Evolutionary conservation across 2,797 vertebrate species (phyloP), one percentile per base, ranked within the genome.

Genomic region (Myotis myotis): DNA sequence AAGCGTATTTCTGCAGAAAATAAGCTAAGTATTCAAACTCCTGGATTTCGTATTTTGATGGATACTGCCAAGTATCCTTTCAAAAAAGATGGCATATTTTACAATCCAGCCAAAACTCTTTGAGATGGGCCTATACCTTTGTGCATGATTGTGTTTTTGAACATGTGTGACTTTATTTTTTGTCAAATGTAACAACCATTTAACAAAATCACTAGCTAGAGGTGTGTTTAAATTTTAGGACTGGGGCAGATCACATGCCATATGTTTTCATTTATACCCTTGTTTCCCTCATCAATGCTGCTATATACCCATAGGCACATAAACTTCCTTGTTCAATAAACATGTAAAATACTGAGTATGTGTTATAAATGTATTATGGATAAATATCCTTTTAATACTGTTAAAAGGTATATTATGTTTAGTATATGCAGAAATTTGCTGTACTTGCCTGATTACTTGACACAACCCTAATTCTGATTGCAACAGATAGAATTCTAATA

Each of bases 31-130:
- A 19, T 66, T 60, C 8, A 2, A 86, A 92, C 20, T 44, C 6
- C 10, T 89, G 38, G 13, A 5, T 87, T 91, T 92, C 89, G 11
- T 41, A 33, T 82, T 93, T 90, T 88, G 38, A 92, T 72, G 16
- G 25, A 30, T 36, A 57, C 2, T 83, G 2, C 15, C 22, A 64
- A 16, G 70, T 74, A 49, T 38, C 30, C 13, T 15, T 96, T 3
- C 41, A 71, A 70, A 93, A 93, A 88, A 74, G 11, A 55, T 49
- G 84, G 6, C 16, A 23, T 3, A 28, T 3, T 41, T 55, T 75
- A 47, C 0, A 55, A 30, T 80, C 1, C 2, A 85, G 8, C 6
- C 53, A 68, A 49, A 85, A 82, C 7, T 76, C 28, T 71, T 2
- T 25, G n/a, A 53, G 8, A 10, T 51, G 23, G 11, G 0, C 0